Conservation (phyloP, 2,888 invertebrate species). For the Scelioninae gen. 1 region DNA sequence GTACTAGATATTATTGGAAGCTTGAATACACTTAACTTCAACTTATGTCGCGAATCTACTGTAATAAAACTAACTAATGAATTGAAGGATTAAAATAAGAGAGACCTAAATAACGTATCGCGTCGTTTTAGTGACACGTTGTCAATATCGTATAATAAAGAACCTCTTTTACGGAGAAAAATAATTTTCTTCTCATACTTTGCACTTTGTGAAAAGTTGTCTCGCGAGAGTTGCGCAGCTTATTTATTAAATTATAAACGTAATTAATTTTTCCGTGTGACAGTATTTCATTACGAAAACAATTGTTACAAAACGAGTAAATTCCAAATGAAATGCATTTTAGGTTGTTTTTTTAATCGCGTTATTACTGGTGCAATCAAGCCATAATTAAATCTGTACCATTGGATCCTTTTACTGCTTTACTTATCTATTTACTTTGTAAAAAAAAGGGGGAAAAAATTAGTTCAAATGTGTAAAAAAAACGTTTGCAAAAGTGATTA, state of each 20-base stretch:
- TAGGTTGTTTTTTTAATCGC: not conserved
- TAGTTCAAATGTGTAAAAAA: not conserved
- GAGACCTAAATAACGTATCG: slow-evolving; percentile 15
- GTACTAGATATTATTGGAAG: slow-evolving; percentile 34
- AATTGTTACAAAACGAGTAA: not conserved
- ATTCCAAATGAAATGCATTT: not conserved
- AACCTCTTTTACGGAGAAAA: slow-evolving; percentile 40
- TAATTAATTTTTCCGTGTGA: slow-evolving; percentile 1
- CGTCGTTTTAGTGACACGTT: slow-evolving; percentile 33
- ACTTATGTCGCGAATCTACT: slow-evolving; percentile 33
- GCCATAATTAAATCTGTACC: slow-evolving; percentile 3
- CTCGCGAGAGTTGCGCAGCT: not conserved
- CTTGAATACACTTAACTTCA: slow-evolving; percentile 28
- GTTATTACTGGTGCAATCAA: not conserved
- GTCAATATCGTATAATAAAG: slow-evolving; percentile 21
- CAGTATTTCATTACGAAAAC: slow-evolving; percentile 4
- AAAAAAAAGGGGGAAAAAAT: not conserved
- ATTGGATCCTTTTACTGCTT: slow-evolving; percentile 7
- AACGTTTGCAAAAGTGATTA: not conserved
- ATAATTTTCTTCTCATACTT: slow-evolving; percentile 28
- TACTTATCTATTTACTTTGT: slow-evolving; percentile 11
- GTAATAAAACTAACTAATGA: slow-evolving; percentile 29
- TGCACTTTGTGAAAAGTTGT: slow-evolving; percentile 4
- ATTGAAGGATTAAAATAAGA: slow-evolving; percentile 23
- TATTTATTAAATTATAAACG: slow-evolving; percentile 8